Percentiles rank a stretch among this genome's conserved stretches.
phyloP scores from a whole-genome alignment of 2,888 invertebrate genomes.

The Phengaris alcon region DNA sequence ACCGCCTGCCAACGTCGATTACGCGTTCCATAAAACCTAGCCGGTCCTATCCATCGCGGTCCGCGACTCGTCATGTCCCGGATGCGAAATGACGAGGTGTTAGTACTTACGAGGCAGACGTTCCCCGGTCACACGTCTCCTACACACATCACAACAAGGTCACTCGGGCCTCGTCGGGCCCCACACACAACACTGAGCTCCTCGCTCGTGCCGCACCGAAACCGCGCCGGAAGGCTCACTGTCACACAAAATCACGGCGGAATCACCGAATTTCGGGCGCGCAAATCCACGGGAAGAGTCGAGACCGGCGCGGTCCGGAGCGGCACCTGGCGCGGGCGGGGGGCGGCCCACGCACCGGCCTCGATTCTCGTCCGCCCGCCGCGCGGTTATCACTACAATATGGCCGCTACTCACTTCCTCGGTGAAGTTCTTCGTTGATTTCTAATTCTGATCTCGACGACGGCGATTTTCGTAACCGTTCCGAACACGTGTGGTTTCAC shows the following conservation, averaged over 20 bases:
- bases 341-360: conserved; percentile 80
- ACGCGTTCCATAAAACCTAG: conserved; percentile 49
- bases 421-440: conserved; percentile 80
- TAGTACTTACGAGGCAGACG: conserved; percentile 72
- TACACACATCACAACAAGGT: conserved; percentile 74
- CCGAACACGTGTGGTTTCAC: conserved; percentile 79
- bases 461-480: conserved; percentile 76
- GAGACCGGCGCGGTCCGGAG: conserved; percentile 82
- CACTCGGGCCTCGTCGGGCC: conserved; percentile 67
- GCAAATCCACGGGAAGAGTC: conserved; percentile 80
- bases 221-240: conserved; percentile 72
- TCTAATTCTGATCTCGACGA: conserved; percentile 79
- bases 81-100: conserved; percentile 48
- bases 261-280: conserved; percentile 76
- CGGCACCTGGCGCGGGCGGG: conserved; percentile 78
- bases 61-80: conserved; percentile 42
- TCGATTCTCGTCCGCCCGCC: conserved; percentile 80
- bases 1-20: conserved; percentile 52
- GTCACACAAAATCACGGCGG: conserved; percentile 69
- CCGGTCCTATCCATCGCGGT: conserved; percentile 45
- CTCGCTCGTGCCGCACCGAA: conserved; percentile 62
- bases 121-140: conserved; percentile 73
- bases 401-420: conserved; percentile 80
- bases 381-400: conserved; percentile 80
- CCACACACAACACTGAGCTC: conserved; percentile 70